Evolutionary conservation across 1,140 invertebrate species (phyloP), one percentile per base, ranked within the genome.

Genomic region (Frieseomelitta varia): DNA sequence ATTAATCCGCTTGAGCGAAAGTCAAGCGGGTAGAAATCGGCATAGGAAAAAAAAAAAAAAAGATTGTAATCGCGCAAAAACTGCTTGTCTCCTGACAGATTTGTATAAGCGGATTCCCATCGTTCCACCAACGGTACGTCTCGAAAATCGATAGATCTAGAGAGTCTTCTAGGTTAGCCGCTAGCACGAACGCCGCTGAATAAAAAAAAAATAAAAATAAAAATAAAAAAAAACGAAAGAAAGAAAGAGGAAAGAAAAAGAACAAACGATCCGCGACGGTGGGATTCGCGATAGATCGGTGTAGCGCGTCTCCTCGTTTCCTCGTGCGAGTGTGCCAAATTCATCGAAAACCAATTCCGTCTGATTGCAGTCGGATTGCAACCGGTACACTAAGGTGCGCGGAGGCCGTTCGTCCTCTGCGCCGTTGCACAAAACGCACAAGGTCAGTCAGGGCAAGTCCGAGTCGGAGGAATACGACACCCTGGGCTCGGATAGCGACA

Each of bases 381-480:
- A 95, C 94, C 94, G 94, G 92, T 95, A 95, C 94, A 93, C 94
- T 93, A 95, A 94, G 94, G 93, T 94, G 90, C 94, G 94, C 93
- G 94, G 94, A 91, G 94, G 94, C 92, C 94, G 94, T 94, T 94
- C 94, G 91, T 94, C 94, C 93, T 94, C 94, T 93, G 94, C 93
- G 89, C 93, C 93, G 88, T 93, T 95, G 92, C 94, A 94, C 93
- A 94, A 95, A 94, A 92, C 91, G 92, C 94, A 94, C 94, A 95
- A 95, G 94, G 92, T 93, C 93, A 94, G 93, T 94, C 94, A 94
- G 93, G 94, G 94, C 89, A 96, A 96, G 93, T 96, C 96, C 82
- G 96, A 96, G 93, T 96, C 96, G 81, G 96, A 96, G 91, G 96
- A 96, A 90, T 96, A 96, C 91, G 96, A 96, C 91, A 96, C 95